Conservation (phyloP, 1,140 invertebrate species). For the Bombus polaris region DNA sequence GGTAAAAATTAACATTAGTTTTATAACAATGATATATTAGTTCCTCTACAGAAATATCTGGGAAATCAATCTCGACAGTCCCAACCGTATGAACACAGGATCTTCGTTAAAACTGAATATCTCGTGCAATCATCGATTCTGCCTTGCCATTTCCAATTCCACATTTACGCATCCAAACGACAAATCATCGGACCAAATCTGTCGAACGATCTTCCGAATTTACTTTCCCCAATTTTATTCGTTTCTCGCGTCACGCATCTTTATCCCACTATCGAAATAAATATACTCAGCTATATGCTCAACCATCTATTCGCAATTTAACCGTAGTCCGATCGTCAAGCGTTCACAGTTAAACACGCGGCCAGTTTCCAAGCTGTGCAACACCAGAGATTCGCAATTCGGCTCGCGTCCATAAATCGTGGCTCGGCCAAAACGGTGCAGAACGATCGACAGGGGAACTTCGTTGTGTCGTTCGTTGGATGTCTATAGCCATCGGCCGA, state of each 20-base stretch:
- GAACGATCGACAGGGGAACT: no score
- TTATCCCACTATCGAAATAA: not conserved
- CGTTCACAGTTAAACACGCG: not conserved
- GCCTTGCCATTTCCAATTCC: no score
- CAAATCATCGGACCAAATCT: not conserved
- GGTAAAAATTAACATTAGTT: no score
- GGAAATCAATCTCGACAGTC: no score
- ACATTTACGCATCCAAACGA: no score
- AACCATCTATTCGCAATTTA: not conserved
- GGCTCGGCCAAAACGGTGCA: no score
- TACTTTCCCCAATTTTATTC: not conserved
- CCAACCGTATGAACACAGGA: no score
- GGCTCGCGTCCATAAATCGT: constrained; percentile 17
- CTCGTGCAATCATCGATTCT: no score
- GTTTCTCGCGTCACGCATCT: not conserved
- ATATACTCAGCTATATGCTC: not conserved
- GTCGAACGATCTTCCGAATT: not conserved
- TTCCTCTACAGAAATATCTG: no score
- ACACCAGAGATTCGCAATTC: not conserved
- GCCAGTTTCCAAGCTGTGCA: not conserved
- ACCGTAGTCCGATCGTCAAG: not conserved
- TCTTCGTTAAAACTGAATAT: no score
- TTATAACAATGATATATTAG: no score
- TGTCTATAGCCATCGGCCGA: not conserved
- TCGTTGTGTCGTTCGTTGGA: no score